Evolutionary conservation across 1,140 invertebrate species (phyloP).

Genomic region (Acromyrmex heyeri): DNA sequence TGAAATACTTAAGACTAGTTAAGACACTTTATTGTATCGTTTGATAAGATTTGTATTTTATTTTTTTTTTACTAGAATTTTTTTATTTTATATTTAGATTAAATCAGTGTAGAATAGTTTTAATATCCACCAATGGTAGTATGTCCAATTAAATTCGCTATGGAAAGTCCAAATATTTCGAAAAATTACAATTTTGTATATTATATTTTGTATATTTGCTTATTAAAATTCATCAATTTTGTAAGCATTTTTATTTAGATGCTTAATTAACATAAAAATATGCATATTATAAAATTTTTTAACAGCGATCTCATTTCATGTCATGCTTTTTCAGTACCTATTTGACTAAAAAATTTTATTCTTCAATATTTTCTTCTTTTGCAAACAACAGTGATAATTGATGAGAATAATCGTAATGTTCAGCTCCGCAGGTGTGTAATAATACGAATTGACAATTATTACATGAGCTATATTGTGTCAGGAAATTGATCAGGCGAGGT

Average conservation of each 20-base stretch:
- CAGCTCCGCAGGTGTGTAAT: not conserved
- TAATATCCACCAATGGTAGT: too few species aligned
- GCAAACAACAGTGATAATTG: not conserved
- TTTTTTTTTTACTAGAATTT: too few species aligned
- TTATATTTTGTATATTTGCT: not conserved
- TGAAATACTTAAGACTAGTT: too few species aligned
- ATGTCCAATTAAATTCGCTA: too few species aligned
- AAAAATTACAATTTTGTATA: not conserved
- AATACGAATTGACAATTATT: conserved; percentile 27
- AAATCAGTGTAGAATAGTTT: too few species aligned
- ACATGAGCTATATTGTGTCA: not conserved
- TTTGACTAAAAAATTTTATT: not conserved
- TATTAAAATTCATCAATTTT: not conserved
- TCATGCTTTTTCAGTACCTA: not conserved
- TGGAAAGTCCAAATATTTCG: not conserved
- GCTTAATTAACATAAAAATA: not conserved
- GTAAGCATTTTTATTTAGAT: not conserved
- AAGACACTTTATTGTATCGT: too few species aligned
- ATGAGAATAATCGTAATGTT: not conserved
- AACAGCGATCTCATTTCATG: not conserved
- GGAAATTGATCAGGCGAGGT: not conserved
- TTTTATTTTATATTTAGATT: too few species aligned
- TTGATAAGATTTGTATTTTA: too few species aligned
- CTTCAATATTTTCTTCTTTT: not conserved
- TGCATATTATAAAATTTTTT: conserved; percentile 1